Evolutionary conservation across 2,113 vertebrate species (phyloP).

Genomic region (Scortum barcoo): DNA sequence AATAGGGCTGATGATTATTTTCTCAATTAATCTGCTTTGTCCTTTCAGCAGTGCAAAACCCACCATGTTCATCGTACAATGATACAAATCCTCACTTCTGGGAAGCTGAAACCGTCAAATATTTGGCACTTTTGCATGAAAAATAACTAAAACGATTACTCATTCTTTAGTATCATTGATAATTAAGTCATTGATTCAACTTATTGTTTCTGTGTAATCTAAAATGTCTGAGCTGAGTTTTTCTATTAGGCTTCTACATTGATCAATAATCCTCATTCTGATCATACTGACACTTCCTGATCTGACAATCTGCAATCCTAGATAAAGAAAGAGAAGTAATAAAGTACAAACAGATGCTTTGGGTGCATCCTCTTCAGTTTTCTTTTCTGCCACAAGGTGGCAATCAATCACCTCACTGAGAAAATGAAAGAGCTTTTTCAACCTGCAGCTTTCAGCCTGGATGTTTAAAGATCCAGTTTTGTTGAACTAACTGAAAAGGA

Average conservation of each 20-base stretch:
- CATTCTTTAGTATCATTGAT: too few species aligned
- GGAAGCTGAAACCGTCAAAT: neutral
- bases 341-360: neutral
- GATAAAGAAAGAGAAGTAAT: neutral
- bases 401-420: constrained; percentile 12
- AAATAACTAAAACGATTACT: neutral
- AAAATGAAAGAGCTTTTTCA: neutral
- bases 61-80: too few species aligned
- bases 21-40: neutral
- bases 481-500: neutral
- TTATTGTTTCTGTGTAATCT: neutral
- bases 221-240: neutral
- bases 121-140: neutral
- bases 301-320: neutral
- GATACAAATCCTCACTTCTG: neutral
- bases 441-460: neutral
- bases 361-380: neutral
- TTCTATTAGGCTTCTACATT: neutral
- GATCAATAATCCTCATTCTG: neutral
- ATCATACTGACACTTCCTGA: neutral
- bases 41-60: neutral
- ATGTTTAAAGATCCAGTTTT: neutral
- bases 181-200: too few species aligned
- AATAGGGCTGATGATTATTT: neutral
- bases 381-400: constrained; percentile 51